These are phyloP conservation scores for Chouioia cunea DNA, from an alignment of 2,888 invertebrate genomes.

Conservation along the genomic window DNA sequence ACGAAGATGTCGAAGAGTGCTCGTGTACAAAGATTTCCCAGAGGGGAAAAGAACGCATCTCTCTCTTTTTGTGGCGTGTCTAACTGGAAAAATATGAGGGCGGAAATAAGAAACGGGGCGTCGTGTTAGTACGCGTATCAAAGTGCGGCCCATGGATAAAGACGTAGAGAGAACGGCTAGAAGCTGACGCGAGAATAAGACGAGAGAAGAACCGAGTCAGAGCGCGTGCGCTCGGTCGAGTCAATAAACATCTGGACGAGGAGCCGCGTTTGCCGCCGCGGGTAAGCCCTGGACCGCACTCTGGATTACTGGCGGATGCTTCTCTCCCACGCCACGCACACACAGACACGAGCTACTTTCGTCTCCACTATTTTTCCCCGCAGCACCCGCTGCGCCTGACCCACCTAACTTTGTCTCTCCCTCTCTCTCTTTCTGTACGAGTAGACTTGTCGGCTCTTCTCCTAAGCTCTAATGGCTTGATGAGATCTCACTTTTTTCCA, in stretches of 20 bases:
- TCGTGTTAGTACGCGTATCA: not conserved
- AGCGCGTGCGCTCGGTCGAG: conserved; percentile 64
- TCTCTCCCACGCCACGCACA: no score
- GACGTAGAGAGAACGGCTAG: conserved; percentile 48
- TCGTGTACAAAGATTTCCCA: conserved; percentile 31
- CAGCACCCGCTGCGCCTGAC: not conserved
- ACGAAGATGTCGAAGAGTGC: no score
- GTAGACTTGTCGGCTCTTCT: conserved; percentile 15
- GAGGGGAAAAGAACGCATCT: conserved; percentile 8
- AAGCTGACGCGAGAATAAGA: conserved; percentile 55
- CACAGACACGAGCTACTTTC: conserved; percentile 21
- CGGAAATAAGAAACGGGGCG: conserved; percentile 6
- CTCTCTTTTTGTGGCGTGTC: no score
- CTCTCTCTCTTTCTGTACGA: no score
- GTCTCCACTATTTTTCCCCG: not conserved
- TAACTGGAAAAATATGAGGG: no score
- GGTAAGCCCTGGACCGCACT: conserved; percentile 64
- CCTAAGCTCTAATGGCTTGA: conserved; percentile 24
- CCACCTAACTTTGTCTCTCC: not conserved
- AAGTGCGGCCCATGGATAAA: not conserved
- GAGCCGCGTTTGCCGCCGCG: conserved; percentile 51
- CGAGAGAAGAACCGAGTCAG: conserved; percentile 53
- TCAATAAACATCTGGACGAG: conserved; percentile 66
- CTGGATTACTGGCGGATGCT: conserved; percentile 63
- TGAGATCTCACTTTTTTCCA: not conserved